Evolutionary conservation across 2,888 invertebrate genomes (phyloP), one percentile per base, ranked within the genome.

Genomic region (Drosophila borealis): DNA sequence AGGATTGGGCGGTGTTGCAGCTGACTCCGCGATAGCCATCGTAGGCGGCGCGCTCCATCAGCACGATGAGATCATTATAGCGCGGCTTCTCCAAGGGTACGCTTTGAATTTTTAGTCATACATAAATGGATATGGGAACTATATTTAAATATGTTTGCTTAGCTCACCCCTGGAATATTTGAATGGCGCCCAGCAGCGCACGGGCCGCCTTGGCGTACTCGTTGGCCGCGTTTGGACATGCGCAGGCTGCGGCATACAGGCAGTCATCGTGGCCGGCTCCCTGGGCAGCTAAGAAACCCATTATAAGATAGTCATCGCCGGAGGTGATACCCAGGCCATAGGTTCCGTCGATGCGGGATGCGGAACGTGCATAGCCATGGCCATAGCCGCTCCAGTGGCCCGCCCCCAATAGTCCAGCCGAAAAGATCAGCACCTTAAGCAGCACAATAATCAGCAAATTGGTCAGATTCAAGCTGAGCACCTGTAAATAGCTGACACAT

Each of bases 131-230:
- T 33, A n/a, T 46, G 19, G 33, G 11, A 8, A 25, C 50, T 39
- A 17, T 10, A 25, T 50, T 2, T 9, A 13, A 9, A 45, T n/a
- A 25, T 37, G 13, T 44, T 29, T 33, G 14, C 17, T 34, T 8
- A 13, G 59, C 72, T 89, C 93, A 96, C 94, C 94, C 94, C 85
- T 95, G 93, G 75, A 96, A 93, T 68, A 96, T 92, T 86, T 95
- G 95, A 17, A 95, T 94, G 49, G 95, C 95, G 88, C 96, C 95
- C 61, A 97, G 87, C 11, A 97, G 91, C 72, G 96, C 94, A 76
- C 96, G 96, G n/a, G 95, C 96, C 0, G 96, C 97, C 2, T 95
- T 94, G 2, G 95, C 93, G 91, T 97, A 97, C 73, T 96, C 94
- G 60, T 94, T 94, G 9, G 97, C 96, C 65, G 90, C 73, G 46